A percentile compares a stretch with the other conserved stretches of the same genome.
Conservation (phyloP, 2,888 invertebrate species). For the Bombylius major region DNA sequence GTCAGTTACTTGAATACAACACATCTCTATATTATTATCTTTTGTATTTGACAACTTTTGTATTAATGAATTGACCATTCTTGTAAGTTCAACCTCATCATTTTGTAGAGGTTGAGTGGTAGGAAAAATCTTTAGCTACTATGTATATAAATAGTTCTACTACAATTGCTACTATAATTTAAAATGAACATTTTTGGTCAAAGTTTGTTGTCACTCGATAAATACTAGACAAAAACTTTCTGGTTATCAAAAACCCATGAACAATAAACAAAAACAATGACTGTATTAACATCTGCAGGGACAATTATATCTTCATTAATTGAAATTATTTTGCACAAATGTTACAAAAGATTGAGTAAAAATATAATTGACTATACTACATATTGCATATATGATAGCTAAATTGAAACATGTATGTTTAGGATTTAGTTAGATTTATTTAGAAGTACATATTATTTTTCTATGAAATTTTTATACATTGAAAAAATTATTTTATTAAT, state of each 20-base stretch:
- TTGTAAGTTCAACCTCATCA: not conserved
- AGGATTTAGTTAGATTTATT: too few relatives aligned
- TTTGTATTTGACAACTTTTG: slow-evolving; percentile 5
- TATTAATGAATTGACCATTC: slow-evolving; percentile 6
- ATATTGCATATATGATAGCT: too few relatives aligned
- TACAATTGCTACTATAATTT: not conserved
- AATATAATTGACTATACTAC: too few relatives aligned
- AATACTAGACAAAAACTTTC: slow-evolving; percentile 7
- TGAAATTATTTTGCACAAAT: not conserved
- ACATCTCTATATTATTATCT: not conserved
- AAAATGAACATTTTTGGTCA: not conserved
- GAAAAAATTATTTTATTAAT: too few relatives aligned
- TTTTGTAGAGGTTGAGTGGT: too few relatives aligned
- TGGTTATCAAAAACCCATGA: slow-evolving; percentile 3
- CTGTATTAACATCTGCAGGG: slow-evolving; percentile 1
- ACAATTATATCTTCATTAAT: slow-evolving; percentile 1
- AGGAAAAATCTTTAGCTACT: too few relatives aligned
- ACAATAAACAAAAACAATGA: not conserved
- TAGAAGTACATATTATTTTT: too few relatives aligned
- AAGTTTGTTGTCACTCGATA: slow-evolving; percentile 8
- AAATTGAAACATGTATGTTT: too few relatives aligned
- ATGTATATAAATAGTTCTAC: too few relatives aligned
- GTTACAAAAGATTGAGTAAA: too few relatives aligned
- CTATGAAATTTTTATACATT: too few relatives aligned
- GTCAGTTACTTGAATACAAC: not conserved